A percentile compares a stretch with the other conserved stretches of the same genome.
These are phyloP conservation scores for Chanos chanos DNA, from an alignment of 2,797 vertebrate genomes.

Conservation along the genomic window DNA sequence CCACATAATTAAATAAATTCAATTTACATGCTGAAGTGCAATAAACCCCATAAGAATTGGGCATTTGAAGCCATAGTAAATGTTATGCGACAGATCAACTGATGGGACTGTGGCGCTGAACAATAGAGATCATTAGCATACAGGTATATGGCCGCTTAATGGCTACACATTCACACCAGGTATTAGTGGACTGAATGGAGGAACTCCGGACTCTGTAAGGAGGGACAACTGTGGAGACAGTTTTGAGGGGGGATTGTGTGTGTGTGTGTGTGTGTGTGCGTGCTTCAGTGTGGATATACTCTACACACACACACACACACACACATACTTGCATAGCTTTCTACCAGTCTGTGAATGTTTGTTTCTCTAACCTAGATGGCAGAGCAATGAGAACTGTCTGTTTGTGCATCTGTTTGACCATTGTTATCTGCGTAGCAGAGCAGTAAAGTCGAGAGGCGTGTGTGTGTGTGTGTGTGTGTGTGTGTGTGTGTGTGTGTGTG, in stretches of 20 bases:
- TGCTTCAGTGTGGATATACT: no score
- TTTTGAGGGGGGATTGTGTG: neutral
- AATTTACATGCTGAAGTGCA: conserved; percentile 66
- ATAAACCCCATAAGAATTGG: conserved; percentile 32
- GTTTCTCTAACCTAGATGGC: no score
- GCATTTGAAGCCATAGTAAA: conserved; percentile 28
- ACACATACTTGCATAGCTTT: no score
- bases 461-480: no score
- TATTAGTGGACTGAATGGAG: conserved; percentile 34
- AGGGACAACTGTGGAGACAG: neutral
- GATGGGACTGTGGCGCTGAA: conserved; percentile 2
- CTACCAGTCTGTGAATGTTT: no score
- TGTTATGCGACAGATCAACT: conserved; percentile 6
- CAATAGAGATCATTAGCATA: conserved; percentile 26
- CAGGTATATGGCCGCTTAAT: neutral
- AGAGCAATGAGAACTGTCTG: no score
- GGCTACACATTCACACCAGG: conserved; percentile 32
- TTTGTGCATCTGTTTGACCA: no score
- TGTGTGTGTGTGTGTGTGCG: neutral
- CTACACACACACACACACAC: no score
- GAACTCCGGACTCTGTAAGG: conserved; percentile 15
- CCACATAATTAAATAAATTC: conserved; percentile 71
- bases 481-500: no score
- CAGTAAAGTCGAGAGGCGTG: no score
- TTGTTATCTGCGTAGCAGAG: no score